Conservation (phyloP, 2,888 invertebrate species). For the Drosophila mettleri region DNA sequence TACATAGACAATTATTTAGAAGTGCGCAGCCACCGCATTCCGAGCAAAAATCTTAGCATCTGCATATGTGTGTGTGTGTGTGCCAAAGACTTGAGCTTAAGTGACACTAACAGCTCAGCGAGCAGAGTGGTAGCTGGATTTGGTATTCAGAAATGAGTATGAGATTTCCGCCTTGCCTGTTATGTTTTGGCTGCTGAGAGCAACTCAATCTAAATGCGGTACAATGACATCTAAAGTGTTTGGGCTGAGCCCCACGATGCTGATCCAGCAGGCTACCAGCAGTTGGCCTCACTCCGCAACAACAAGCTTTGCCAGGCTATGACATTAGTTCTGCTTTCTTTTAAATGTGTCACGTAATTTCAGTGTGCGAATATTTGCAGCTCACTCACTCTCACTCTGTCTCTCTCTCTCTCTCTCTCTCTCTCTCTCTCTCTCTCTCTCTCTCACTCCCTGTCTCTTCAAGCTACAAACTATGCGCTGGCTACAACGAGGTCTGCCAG, state of each 20-base stretch:
- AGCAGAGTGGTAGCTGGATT: neutral
- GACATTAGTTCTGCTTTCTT: constrained; percentile 78
- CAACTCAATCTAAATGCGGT: constrained; percentile 82
- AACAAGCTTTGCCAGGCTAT: constrained; percentile 44
- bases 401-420: neutral
- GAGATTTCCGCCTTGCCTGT: constrained; percentile 50
- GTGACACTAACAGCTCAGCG: constrained; percentile 76
- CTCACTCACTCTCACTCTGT: too few relatives aligned
- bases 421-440: constrained; percentile 5
- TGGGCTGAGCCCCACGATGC: constrained; percentile 52
- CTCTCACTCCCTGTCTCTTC: neutral
- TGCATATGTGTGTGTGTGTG: constrained; percentile 35
- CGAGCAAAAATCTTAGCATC: constrained; percentile 44
- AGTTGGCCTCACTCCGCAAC: neutral
- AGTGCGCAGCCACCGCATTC: constrained; percentile 62
- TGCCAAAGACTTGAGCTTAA: constrained; percentile 75
- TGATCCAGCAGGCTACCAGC: constrained; percentile 9
- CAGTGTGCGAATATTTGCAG: constrained; percentile 40
- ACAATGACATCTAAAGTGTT: constrained; percentile 81
- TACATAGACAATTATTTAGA: constrained; percentile 80
- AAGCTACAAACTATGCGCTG: constrained; percentile 33
- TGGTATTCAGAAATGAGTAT: constrained; percentile 13
- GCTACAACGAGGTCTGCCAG: constrained; percentile 1
- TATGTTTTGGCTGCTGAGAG: constrained; percentile 79
- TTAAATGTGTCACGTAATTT: constrained; percentile 81